phyloP scores from a whole-genome alignment of 92 coral and sea anemone species.

The Montipora capitata region DNA sequence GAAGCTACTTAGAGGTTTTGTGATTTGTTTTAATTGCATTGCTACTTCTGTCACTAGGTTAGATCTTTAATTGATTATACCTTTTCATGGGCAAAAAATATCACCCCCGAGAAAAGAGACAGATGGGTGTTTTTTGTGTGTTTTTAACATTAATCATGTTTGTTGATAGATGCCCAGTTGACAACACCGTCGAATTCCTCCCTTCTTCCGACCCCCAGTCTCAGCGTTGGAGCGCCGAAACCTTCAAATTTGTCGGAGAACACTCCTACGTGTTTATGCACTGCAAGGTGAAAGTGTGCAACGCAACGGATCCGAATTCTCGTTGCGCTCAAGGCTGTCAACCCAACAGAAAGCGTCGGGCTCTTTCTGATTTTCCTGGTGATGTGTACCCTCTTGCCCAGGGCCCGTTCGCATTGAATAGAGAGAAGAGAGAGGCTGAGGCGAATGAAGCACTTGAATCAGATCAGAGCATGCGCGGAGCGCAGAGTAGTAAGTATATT shows the following conservation, averaged over 20 bases:
- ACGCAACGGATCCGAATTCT: constrained; percentile 62
- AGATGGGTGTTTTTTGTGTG: too few relatives aligned
- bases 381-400: constrained; percentile 33
- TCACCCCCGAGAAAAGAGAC: too few relatives aligned
- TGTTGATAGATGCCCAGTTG: constrained; percentile 13
- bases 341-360: not conserved
- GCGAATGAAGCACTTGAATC: constrained; percentile 17
- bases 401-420: constrained; percentile 38
- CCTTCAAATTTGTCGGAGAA: constrained; percentile 71
- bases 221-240: constrained; percentile 77
- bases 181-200: constrained; percentile 58
- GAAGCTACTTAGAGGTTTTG: too few relatives aligned
- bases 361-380: constrained; percentile 7
- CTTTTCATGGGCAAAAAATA: too few relatives aligned
- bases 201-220: constrained; percentile 24
- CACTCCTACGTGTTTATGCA: constrained; percentile 76
- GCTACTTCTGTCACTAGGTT: too few relatives aligned
- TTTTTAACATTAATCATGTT: not conserved
- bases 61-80: too few relatives aligned
- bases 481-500: constrained; percentile 8
- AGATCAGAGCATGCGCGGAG: constrained; percentile 20
- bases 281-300: constrained; percentile 73
- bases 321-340: constrained; percentile 56
- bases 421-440: constrained; percentile 20
- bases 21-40: too few relatives aligned